Base-by-base conservation (phyloP, 2,113 vertebrate species). In the Syrmaticus mikado region DNA sequence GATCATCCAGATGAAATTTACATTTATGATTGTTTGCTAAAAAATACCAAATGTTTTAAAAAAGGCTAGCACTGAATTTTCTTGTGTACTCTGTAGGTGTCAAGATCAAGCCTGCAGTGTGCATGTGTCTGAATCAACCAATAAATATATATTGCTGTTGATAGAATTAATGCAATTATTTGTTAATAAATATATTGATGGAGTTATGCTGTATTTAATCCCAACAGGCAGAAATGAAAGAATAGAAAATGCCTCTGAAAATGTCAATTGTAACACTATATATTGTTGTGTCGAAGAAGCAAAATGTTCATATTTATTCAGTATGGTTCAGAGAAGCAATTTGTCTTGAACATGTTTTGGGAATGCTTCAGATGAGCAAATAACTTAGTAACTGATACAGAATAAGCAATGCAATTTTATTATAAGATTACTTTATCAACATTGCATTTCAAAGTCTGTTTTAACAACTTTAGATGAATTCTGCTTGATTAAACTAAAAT, bases 61-160 rank as follows among this genome's bases (percentile, higher is more conserved):
- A 75, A 90, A 82, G 68, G 6, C 27, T 64, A 50, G 36, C 27
- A 30, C 2, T 40, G 27, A 71, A n/a, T 66, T 18, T 57, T 58
- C 22, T 64, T 78, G 13, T 25, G 17, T 65, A 4, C 73, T 25
- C 53, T 67, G 13, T 71, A 58, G 41, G 13, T 74, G 22, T 66
- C 20, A 48, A 34, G 45, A 53, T 84, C 16, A 73, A 48, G n/a
- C 57, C 24, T 6, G 3, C 11, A 18, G 6, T 30, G 22, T 71
- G 18, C 3, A 1, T 13, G 0, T 32, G 5, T 40, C 50, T 74
- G 30, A 71, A n/a, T 71, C 34, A 67, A 45, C 5, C 0, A 4
- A 24, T 45, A 21, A 62, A 32, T 50, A 14, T 48, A 13, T 58
- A 46, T 58, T 65, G 27, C 55, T 73, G 55, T 71, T 82, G 16